Evolutionary conservation across 2,888 invertebrate genomes (phyloP).

Genomic region (Troilus luridus): DNA sequence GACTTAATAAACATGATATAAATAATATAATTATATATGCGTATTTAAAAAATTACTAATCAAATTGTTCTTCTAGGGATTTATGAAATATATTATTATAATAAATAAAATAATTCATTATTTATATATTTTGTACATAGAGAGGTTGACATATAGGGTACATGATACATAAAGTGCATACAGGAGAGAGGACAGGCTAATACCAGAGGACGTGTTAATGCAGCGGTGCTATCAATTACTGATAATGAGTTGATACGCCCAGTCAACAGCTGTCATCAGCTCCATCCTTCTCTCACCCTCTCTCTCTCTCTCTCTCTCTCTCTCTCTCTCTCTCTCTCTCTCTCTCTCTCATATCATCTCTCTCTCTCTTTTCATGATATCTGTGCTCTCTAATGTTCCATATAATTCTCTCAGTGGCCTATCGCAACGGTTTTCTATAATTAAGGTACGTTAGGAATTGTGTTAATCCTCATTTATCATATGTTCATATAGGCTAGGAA

Average conservation of each 20-base stretch:
- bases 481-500: background rate
- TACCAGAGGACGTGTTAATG: slow-evolving; percentile 54
- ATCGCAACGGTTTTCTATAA: background rate
- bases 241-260: slow-evolving; percentile 54
- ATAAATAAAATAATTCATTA: too few species aligned
- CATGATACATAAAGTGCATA: background rate
- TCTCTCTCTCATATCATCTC: background rate
- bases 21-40: too few species aligned
- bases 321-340: background rate
- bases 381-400: background rate
- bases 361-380: background rate
- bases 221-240: slow-evolving; percentile 51
- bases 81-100: too few species aligned
- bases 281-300: background rate
- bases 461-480: background rate
- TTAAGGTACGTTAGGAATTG: background rate
- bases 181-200: slow-evolving; percentile 1
- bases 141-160: background rate
- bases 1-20: too few species aligned
- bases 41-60: too few species aligned
- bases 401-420: background rate
- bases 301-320: background rate
- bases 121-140: too few species aligned
- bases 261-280: background rate
- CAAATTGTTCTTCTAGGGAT: too few species aligned